phyloP scores from a whole-genome alignment of 2,797 vertebrate genomes.

The Leptodactylus fallax region DNA sequence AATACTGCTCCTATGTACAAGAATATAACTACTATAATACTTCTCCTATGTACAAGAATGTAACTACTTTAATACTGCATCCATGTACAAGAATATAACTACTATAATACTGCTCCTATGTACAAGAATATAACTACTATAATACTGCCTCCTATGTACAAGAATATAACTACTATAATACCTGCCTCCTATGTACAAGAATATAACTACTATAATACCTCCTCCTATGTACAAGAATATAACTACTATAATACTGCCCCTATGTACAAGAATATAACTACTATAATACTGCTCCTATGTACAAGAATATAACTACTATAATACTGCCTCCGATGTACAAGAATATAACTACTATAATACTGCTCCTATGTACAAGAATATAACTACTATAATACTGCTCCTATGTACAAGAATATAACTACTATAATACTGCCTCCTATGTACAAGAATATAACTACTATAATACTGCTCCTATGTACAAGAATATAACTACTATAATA shows the following conservation, averaged over 20 bases:
- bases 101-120: no score
- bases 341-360: constrained; percentile 11
- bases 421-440: constrained; percentile 4
- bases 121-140: no score
- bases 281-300: neutral
- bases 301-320: constrained; percentile 4
- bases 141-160: no score
- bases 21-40: no score
- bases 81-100: no score
- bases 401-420: constrained; percentile 3
- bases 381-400: neutral
- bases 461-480: constrained; percentile 1
- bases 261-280: no score
- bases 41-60: neutral
- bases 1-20: no score
- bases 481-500: constrained; percentile 10
- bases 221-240: no score
- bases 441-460: constrained; percentile 6
- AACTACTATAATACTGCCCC: no score
- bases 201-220: no score
- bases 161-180: no score
- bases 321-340: neutral
- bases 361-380: neutral
- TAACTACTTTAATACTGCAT: neutral
- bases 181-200: no score